Percentiles rank a stretch among this genome's conserved stretches.
Evolutionary conservation across 2,888 invertebrate genomes (phyloP).

Genomic region (Melolontha melolontha): DNA sequence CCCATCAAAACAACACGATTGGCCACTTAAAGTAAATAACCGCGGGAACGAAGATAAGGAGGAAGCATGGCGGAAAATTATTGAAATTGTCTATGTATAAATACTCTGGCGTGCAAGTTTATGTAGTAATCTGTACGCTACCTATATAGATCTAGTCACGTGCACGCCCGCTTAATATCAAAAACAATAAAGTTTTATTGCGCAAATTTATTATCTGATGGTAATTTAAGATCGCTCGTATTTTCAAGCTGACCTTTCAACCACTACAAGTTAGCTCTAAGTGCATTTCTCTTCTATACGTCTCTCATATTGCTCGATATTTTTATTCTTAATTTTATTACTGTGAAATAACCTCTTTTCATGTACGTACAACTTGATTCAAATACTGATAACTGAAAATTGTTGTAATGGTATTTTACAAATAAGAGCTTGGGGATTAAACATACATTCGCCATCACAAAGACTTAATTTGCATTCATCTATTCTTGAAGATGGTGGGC

Average conservation of each 20-base stretch:
- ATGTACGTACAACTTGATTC: conserved; percentile 10
- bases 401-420: too few relatives aligned
- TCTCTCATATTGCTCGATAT: neutral
- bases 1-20: conserved; percentile 24
- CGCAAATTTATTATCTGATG: conserved; percentile 31
- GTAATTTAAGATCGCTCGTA: conserved; percentile 27
- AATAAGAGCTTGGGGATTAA: too few relatives aligned
- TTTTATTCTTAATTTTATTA: conserved; percentile 20
- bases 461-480: too few relatives aligned
- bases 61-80: conserved; percentile 23
- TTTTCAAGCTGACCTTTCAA: conserved; percentile 23
- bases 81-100: conserved; percentile 25
- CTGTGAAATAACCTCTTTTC: conserved; percentile 5
- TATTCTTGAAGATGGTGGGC: too few relatives aligned
- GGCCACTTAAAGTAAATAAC: conserved; percentile 30
- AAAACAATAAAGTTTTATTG: conserved; percentile 36
- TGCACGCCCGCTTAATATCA: conserved; percentile 14
- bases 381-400: too few relatives aligned
- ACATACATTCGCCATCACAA: too few relatives aligned
- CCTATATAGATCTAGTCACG: conserved; percentile 18
- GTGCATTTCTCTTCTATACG: conserved; percentile 10
- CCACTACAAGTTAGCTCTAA: neutral
- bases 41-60: conserved; percentile 25
- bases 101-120: conserved; percentile 15
- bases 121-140: conserved; percentile 26